Evolutionary conservation across 2,888 invertebrate species (phyloP), one percentile per base, ranked within the genome.

Genomic region (Nomada ferruginata): DNA sequence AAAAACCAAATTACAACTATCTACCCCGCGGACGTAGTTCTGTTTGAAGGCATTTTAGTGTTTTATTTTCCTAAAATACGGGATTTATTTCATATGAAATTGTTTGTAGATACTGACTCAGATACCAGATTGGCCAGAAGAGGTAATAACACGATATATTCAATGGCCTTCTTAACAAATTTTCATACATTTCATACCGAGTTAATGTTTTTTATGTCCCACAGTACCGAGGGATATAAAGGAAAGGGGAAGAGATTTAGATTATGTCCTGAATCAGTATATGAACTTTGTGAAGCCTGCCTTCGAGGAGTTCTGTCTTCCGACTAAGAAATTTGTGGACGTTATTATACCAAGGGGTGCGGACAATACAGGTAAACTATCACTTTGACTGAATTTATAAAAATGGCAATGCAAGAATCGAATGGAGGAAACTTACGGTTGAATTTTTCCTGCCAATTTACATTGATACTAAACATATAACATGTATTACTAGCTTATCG

Each of bases 211-310:
- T 61, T 26, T 23, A 68, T 55, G 52, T 57, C 70, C 20, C 63
- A 70, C 94, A 99, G 99, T 99, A 68, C 97, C 98, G 55, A 96
- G 99, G 80, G 99, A 99, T 93, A 99, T 98, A 69, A 97, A 97
- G 92, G 99, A 99, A 94, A 96, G 98, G 84, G 98, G 98, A 0
- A 95, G 99, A 57, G 98, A 98, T 93, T 94, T 99, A 92, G 98
- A 99, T 91, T 97, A 98, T 90, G 98, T 99, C 13, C 95, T 99
- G 47, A 97, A 97, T 91, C 99, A 99, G 93, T 99, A 99, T 94
- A 99, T 98, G 96, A 98, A 97, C 91, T 98, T 97, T 93, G 99
- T 99, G 2, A 99, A 99, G 94, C 99, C 99, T n/a, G 99, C 99
- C 2, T 99, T 99, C 94, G 99, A 99, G 93, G 99, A 99, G 94